Evolutionary conservation across 1,140 invertebrate genomes (phyloP), one percentile per base, ranked within the genome.

Genomic region (Scaptomyza montana): DNA sequence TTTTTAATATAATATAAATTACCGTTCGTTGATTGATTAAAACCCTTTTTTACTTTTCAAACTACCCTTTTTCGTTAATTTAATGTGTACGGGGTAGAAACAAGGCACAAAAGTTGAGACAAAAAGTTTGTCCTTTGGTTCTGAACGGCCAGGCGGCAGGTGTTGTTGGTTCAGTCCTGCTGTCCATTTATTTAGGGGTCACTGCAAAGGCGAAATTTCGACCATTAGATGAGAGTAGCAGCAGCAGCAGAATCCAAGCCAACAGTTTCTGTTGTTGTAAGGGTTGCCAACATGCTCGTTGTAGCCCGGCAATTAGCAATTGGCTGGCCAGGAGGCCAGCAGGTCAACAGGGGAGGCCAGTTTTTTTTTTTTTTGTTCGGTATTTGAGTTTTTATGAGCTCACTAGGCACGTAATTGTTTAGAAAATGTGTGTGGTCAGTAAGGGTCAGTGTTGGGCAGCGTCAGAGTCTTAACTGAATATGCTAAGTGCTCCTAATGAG

Each of bases 181-280:
- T 67, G 69, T 67, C 56, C 70, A 53, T 74, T 77, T 74, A 77
- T 77, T 67, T 77, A 63, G 74, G 65, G 70, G 74, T 74, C 70
- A 74, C 64, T 77, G 70, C 65, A 64, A 77, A 57, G 74, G 74
- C 62, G 63, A 76, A 68, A n/a, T 63, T 59, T 59, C 54, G 59
- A 45, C 63, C 74, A 77, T 77, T 77, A 77, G 63, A 62, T 67
- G 62, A 43, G 25, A 33, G 30, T 5, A 33, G 7, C 51, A 39
- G 46, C 54, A 43, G 19, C 16, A 16, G 8, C 30, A 36, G 21
- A 57, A 57, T 46, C 8, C n/a, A 57, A 43, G 55, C 55, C 55
- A 47, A 25, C 64, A 50, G 63, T 53, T 66, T n/a, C 13, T 19
- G 13, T 12, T 47, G 41, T 47, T 33, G 39, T 16, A 56, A 45